These are phyloP conservation scores for Linepithema humile DNA, from an alignment of 1,140 invertebrate genomes.

Conservation along the genomic window DNA sequence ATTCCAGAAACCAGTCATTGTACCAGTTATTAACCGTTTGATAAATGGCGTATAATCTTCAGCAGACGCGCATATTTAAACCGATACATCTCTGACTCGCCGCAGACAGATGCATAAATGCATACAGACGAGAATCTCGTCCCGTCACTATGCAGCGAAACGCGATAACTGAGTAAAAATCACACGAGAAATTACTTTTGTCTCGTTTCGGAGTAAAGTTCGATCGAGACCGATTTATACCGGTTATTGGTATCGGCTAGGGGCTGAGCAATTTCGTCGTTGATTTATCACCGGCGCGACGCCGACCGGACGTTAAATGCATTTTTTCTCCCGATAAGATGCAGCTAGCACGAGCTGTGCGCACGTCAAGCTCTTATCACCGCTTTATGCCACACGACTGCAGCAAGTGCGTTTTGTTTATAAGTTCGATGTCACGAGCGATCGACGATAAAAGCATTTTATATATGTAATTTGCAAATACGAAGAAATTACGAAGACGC, in stretches of 20 bases:
- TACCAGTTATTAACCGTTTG: not conserved
- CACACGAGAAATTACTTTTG: slow-evolving; percentile 34
- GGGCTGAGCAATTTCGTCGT: not conserved
- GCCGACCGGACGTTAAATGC: slow-evolving; percentile 53
- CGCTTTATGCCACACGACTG: slow-evolving; percentile 67
- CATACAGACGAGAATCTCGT: not conserved
- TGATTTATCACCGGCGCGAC: slow-evolving; percentile 50
- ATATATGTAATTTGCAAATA: slow-evolving; percentile 27
- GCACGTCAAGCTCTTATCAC: slow-evolving; percentile 66
- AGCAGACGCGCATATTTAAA: not conserved
- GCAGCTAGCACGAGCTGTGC: slow-evolving; percentile 64
- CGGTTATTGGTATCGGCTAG: slow-evolving; percentile 32
- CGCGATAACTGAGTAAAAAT: not conserved
- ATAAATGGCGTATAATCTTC: not conserved
- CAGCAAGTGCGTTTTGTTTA: not conserved
- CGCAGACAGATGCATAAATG: not conserved
- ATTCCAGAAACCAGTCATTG: not conserved
- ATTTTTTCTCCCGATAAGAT: slow-evolving; percentile 54
- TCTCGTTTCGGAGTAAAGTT: slow-evolving; percentile 56
- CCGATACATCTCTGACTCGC: not conserved
- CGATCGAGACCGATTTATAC: slow-evolving; percentile 42
- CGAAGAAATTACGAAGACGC: not conserved
- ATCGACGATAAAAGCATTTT: not conserved
- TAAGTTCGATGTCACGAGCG: slow-evolving; percentile 3
- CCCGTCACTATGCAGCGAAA: not conserved